A percentile compares a stretch with the other conserved stretches of the same genome.
Evolutionary conservation across 64 coral and sea anemone genomes (phyloP).

Genomic region (Stichodactyla mertensii): DNA sequence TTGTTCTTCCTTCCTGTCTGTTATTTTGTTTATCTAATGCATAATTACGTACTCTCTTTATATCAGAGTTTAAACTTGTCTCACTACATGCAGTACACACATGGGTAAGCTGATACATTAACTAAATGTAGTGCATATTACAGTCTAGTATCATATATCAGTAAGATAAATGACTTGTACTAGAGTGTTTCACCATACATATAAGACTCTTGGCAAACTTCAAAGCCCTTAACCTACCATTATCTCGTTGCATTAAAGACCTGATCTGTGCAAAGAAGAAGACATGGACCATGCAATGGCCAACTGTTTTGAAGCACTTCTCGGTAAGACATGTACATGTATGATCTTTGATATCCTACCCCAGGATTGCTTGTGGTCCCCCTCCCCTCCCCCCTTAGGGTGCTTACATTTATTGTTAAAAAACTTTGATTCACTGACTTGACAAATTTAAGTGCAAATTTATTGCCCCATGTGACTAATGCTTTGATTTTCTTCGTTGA

Average conservation of each 20-base stretch:
- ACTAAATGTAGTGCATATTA: too few relatives aligned
- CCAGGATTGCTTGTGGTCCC: too few relatives aligned
- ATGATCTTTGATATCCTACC: too few relatives aligned
- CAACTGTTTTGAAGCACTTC: constrained; percentile 93
- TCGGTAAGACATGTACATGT: constrained; percentile 53
- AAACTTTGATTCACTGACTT: too few relatives aligned
- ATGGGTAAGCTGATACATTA: constrained; percentile 26
- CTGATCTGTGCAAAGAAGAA: constrained; percentile 90
- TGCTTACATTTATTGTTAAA: too few relatives aligned
- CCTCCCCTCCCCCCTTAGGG: too few relatives aligned
- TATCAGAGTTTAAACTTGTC: constrained; percentile 69
- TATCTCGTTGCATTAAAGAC: constrained; percentile 32
- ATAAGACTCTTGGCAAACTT: background rate
- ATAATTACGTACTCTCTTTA: background rate
- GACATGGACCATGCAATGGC: constrained; percentile 97
- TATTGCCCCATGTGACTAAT: too few relatives aligned
- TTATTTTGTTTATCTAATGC: background rate
- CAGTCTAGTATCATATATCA: background rate
- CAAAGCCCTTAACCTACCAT: background rate
- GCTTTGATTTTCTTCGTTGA: background rate
- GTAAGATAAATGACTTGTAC: background rate
- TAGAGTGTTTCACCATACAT: too few relatives aligned
- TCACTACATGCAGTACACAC: constrained; percentile 91
- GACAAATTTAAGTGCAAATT: too few relatives aligned
- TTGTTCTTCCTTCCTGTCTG: too few relatives aligned